Evolutionary conservation across 2,888 invertebrate species (phyloP).

Genomic region (Meteorus colon): DNA sequence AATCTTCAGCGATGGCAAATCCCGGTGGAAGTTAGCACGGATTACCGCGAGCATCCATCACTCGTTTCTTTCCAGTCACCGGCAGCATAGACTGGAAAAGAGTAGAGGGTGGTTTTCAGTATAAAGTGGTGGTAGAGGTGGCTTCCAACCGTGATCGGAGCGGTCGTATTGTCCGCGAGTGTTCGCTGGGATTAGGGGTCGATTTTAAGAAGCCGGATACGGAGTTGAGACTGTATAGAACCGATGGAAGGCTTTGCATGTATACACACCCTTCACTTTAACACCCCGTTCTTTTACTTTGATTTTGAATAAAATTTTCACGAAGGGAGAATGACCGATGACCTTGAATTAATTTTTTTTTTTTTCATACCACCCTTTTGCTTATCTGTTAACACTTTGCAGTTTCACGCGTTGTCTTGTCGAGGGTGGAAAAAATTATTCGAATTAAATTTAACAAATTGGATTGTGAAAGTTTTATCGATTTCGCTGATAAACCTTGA

Average conservation of each 20-base stretch:
- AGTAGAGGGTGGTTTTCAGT: constrained; percentile 38
- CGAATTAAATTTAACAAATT: no score
- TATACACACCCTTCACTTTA: constrained; percentile 32
- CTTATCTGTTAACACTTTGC: constrained; percentile 33
- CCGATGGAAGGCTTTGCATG: constrained; percentile 19
- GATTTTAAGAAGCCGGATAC: constrained; percentile 47
- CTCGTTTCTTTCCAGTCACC: constrained; percentile 62
- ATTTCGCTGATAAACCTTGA: no score
- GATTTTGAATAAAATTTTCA: neutral
- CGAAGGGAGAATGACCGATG: constrained; percentile 36
- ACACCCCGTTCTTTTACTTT: neutral
- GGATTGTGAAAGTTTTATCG: no score
- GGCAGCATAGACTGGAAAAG: constrained; percentile 41
- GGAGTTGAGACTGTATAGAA: neutral
- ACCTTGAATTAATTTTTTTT: constrained; percentile 20
- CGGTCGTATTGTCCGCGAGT: constrained; percentile 47
- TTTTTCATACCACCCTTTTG: neutral
- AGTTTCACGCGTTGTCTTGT: constrained; percentile 8
- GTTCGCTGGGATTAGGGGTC: constrained; percentile 48
- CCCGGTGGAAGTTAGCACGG: constrained; percentile 71
- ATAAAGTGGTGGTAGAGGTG: constrained; percentile 46
- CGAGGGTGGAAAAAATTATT: no score
- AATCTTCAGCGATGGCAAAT: constrained; percentile 61
- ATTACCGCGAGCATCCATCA: constrained; percentile 72
- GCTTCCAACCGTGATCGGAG: constrained; percentile 44